phyloP scores from a whole-genome alignment of 2,797 vertebrate genomes.

The Tinamus major region DNA sequence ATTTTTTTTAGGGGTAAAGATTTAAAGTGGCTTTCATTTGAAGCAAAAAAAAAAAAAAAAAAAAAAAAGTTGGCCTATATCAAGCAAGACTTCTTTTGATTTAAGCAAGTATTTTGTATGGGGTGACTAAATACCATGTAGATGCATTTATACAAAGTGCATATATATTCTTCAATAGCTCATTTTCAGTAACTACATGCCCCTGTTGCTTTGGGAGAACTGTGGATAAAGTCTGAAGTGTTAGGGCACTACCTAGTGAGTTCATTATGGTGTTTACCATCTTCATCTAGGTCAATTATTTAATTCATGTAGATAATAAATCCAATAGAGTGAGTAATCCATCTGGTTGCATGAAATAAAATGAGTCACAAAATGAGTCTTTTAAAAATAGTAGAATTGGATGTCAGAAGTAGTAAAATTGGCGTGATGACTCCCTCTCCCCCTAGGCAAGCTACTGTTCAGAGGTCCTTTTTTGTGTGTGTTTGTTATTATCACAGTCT shows the following conservation, averaged over 20 bases:
- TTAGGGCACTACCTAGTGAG: not conserved
- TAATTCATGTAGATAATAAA: not conserved
- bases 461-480: not conserved
- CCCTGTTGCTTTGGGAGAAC: not conserved
- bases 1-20: not conserved
- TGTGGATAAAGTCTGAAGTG: not conserved
- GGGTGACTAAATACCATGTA: not conserved
- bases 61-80: not conserved
- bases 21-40: not conserved
- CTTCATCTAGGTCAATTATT: not conserved
- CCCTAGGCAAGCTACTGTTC: not conserved
- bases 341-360: not conserved
- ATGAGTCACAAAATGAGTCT: not conserved
- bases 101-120: not conserved
- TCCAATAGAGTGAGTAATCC: not conserved
- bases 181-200: not conserved
- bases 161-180: not conserved
- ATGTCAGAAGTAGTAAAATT: not conserved
- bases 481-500: not conserved
- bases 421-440: not conserved
- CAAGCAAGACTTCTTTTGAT: not conserved
- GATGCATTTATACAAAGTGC: not conserved
- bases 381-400: not conserved
- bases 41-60: not conserved
- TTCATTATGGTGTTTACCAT: not conserved